Conservation (phyloP, 2,113 vertebrate species). For the Elachura formosa region DNA sequence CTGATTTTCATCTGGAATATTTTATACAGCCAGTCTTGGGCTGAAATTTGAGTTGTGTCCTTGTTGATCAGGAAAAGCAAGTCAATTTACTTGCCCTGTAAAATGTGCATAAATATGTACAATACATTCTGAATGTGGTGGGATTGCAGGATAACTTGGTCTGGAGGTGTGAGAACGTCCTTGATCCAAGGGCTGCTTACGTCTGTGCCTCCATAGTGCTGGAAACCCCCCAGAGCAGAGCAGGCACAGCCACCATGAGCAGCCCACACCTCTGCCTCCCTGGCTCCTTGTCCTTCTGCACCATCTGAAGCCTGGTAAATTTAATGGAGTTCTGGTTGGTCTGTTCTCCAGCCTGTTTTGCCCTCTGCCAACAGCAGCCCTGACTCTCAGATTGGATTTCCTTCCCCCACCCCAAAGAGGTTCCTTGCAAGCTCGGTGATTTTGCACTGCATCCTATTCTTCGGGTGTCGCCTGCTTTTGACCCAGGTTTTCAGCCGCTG, state of each 20-base stretch:
- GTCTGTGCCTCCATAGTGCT: not conserved
- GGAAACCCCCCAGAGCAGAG: fast-evolving
- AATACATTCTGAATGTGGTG: not conserved
- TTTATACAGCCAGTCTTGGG: not conserved
- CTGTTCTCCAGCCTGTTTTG: not conserved
- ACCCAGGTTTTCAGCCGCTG: not conserved
- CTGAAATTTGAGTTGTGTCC: not conserved
- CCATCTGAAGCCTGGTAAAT: fast-evolving
- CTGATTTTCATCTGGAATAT: not conserved
- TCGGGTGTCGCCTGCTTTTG: not conserved
- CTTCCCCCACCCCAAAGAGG: not conserved
- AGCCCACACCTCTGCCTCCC: not conserved
- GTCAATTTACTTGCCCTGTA: not conserved
- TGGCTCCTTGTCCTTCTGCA: not conserved
- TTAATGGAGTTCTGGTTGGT: fast-evolving
- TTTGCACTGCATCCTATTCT: not conserved
- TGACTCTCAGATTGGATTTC: not conserved
- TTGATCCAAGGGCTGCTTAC: not conserved
- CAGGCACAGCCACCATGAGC: not conserved
- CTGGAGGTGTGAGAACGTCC: not conserved
- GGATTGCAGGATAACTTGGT: not conserved
- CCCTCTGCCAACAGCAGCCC: not conserved
- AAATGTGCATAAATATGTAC: not conserved
- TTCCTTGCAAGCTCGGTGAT: not conserved
- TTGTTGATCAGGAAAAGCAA: not conserved